Evolutionary conservation across 1,140 invertebrate species (phyloP).

Genomic region (Hormaphis cornu): DNA sequence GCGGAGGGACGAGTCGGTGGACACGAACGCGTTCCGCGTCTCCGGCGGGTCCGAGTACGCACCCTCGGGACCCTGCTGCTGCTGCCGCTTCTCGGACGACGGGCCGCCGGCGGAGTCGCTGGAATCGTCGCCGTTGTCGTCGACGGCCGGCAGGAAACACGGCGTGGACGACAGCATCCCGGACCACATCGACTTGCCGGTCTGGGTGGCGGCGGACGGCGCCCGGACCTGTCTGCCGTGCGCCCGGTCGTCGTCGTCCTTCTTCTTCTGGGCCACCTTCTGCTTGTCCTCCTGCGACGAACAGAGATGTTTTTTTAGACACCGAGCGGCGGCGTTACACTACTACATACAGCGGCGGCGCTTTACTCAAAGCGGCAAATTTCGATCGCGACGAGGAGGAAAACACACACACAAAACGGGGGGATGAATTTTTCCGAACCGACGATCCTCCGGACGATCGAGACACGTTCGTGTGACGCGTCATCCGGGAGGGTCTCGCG

Average conservation of each 20-base stretch:
- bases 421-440: too few species aligned
- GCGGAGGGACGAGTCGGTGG: slow-evolving; percentile 10
- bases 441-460: too few species aligned
- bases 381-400: too few species aligned
- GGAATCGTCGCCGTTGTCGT: background rate
- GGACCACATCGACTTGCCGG: background rate
- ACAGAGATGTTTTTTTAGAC: too few species aligned
- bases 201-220: background rate
- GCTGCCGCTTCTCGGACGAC: too few species aligned
- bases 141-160: slow-evolving; percentile 33
- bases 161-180: slow-evolving; percentile 4
- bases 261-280: background rate
- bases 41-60: slow-evolving; percentile 13
- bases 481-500: too few species aligned
- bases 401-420: too few species aligned
- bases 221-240: background rate
- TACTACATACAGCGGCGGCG: too few species aligned
- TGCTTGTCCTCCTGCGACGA: background rate
- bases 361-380: too few species aligned
- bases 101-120: background rate
- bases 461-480: too few species aligned
- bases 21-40: slow-evolving; percentile 12
- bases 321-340: too few species aligned
- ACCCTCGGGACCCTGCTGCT: too few species aligned
- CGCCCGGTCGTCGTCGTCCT: background rate